phyloP scores from a whole-genome alignment of 2,113 vertebrate genomes.

The Lethenteron camtschaticum region DNA sequence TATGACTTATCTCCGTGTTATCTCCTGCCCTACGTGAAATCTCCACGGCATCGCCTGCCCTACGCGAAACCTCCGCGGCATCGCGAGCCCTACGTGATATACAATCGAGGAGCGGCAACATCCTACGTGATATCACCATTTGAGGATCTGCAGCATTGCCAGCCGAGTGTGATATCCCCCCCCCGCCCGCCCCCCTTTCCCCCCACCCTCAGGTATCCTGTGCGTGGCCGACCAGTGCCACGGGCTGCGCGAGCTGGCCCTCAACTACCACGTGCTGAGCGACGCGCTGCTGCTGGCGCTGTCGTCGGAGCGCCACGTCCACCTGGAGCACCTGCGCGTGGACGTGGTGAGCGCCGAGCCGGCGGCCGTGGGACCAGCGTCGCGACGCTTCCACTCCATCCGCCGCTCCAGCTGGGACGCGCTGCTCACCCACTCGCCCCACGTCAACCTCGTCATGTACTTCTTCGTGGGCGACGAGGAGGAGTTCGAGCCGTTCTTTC shows the following conservation, averaged over 20 bases:
- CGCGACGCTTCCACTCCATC: conserved; percentile 68
- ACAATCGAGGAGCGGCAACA: too few species aligned
- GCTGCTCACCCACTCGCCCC: conserved; percentile 77
- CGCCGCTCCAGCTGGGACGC: conserved; percentile 98
- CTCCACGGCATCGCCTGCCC: too few species aligned
- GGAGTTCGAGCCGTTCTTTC: conserved; percentile 81
- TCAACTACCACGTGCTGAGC: conserved; percentile 75
- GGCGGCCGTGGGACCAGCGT: conserved; percentile 18
- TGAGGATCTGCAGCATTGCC: too few species aligned
- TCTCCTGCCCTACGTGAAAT: too few species aligned
- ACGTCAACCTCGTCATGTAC: conserved; percentile 96
- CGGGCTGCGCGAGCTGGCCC: conserved; percentile 59
- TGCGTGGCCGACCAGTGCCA: conserved; percentile 83
- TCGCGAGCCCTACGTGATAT: too few species aligned
- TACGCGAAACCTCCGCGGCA: too few species aligned
- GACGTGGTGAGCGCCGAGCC: conserved; percentile 93
- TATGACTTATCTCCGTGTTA: too few species aligned
- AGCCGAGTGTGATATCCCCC: too few species aligned
- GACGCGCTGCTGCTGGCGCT: conserved; percentile 76
- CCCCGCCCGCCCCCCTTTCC: too few species aligned
- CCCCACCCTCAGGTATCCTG: conserved; percentile 29
- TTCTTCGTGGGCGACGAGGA: conserved; percentile 90
- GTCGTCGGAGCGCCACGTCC: conserved; percentile 78
- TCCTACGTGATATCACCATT: too few species aligned
- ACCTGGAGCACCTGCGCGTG: conserved; percentile 77